These are phyloP conservation scores for Rhinogobius similis DNA, from an alignment of 2,113 vertebrate genomes.

Conservation along the genomic window DNA sequence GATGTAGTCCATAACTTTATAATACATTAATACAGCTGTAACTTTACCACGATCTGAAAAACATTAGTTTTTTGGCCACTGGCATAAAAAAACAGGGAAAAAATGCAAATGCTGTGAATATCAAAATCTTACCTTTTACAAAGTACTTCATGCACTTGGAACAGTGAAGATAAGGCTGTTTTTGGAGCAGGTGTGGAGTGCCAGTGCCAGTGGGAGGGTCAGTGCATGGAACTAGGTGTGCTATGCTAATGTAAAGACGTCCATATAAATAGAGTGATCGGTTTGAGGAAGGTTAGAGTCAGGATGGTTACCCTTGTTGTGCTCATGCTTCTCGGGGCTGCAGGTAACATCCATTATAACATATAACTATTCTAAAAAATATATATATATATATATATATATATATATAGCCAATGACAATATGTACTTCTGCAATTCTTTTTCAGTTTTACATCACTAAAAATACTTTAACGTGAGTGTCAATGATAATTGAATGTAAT, in stretches of 20 bases:
- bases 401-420: too few relatives aligned
- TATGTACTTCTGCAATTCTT: background rate
- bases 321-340: constrained; percentile 63
- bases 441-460: background rate
- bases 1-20: too few relatives aligned
- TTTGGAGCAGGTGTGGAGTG: background rate
- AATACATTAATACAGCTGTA: background rate
- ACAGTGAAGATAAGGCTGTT: constrained; percentile 33
- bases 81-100: background rate
- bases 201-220: constrained; percentile 16
- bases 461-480: too few relatives aligned
- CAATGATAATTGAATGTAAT: background rate
- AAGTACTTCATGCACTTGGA: background rate
- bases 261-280: constrained; percentile 66
- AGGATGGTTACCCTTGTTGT: constrained; percentile 68
- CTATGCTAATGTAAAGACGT: background rate
- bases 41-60: background rate
- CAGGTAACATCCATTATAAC: constrained; percentile 62
- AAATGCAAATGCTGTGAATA: too few relatives aligned
- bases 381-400: too few relatives aligned
- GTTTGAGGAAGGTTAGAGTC: constrained; percentile 36
- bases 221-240: constrained; percentile 1
- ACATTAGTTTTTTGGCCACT: too few relatives aligned
- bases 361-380: background rate
- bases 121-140: background rate